phyloP scores from a whole-genome alignment of 2,113 vertebrate genomes.

The Pygoscelis antarcticus region DNA sequence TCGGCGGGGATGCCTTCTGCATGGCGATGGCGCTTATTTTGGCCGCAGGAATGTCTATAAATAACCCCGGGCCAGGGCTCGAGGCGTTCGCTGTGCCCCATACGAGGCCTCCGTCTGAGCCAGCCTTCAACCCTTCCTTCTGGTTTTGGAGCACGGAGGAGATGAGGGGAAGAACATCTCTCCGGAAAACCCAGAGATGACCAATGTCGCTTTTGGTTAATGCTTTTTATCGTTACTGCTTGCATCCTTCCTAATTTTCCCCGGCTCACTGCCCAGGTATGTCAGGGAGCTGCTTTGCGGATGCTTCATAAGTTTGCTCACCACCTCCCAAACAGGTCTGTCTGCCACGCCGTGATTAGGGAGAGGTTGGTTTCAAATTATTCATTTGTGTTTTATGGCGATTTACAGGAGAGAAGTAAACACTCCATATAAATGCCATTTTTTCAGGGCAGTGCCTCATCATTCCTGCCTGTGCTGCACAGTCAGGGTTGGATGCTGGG shows the following conservation, averaged over 20 bases:
- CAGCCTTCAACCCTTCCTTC: background rate
- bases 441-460: background rate
- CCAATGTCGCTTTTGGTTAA: fast-evolving
- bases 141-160: background rate
- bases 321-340: slow-evolving; percentile 15
- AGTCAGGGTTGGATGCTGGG: fast-evolving
- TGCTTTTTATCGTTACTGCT: background rate
- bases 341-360: background rate
- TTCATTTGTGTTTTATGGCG: fast-evolving
- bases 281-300: background rate
- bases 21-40: background rate
- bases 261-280: background rate
- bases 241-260: background rate
- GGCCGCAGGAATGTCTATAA: slow-evolving; percentile 30
- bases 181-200: fast-evolving
- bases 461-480: background rate
- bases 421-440: background rate
- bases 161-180: background rate
- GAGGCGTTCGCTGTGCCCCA: fast-evolving
- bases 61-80: background rate
- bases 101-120: fast-evolving
- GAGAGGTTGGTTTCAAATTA: background rate
- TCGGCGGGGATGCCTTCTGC: background rate
- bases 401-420: background rate
- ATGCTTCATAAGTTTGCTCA: background rate